A percentile compares a stretch with the other conserved stretches of the same genome.
phyloP scores from a whole-genome alignment of 1,140 invertebrate genomes.

The Cardiocondyla obscurior region DNA sequence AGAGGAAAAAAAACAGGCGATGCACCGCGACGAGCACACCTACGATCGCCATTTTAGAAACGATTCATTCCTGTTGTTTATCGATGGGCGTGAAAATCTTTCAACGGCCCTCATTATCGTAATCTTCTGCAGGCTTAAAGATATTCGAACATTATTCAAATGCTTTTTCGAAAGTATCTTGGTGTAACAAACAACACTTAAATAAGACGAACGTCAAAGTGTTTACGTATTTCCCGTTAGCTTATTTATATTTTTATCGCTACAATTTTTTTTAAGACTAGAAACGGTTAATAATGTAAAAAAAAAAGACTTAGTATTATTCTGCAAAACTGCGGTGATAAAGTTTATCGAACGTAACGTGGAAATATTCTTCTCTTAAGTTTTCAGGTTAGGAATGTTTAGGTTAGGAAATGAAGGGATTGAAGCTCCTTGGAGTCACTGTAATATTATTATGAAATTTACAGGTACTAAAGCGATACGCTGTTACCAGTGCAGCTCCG shows the following conservation, averaged over 20 bases:
- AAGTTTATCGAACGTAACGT: not conserved
- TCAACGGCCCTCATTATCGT: not conserved
- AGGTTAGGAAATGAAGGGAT: slow-evolving; percentile 13
- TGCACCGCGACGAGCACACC: no score
- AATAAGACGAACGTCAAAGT: not conserved
- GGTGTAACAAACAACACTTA: not conserved
- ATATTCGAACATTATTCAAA: not conserved
- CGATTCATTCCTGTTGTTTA: slow-evolving; percentile 10
- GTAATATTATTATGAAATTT: not conserved
- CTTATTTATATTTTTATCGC: not conserved
- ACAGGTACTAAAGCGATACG: slow-evolving; percentile 85
- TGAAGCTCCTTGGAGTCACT: no score
- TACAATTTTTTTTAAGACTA: not conserved
- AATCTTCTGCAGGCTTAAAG: not conserved
- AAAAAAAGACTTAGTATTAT: not conserved
- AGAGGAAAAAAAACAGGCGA: not conserved
- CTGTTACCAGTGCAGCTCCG: slow-evolving; percentile 95
- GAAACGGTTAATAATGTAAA: not conserved
- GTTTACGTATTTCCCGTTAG: not conserved
- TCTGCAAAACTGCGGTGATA: not conserved
- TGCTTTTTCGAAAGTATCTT: not conserved
- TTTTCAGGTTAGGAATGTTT: not conserved
- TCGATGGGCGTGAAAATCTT: slow-evolving; percentile 27
- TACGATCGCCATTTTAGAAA: slow-evolving; percentile 17
- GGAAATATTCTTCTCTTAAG: not conserved